A percentile compares a stretch with the other conserved stretches of the same genome.
phyloP scores from a whole-genome alignment of 2,888 invertebrate species.

The Atethmia centrago region DNA sequence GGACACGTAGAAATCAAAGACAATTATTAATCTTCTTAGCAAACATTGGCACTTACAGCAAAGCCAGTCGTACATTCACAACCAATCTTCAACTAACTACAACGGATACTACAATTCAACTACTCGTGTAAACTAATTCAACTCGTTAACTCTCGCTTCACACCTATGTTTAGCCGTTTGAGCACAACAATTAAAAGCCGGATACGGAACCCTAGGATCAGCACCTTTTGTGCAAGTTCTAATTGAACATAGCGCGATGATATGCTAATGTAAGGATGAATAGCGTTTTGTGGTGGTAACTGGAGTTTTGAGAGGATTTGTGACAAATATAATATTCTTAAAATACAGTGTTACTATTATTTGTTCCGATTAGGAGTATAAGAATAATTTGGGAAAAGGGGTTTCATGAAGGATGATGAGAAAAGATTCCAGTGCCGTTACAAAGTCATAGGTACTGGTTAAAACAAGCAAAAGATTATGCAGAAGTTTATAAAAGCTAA shows the following conservation, averaged over 20 bases:
- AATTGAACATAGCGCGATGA: conserved; percentile 56
- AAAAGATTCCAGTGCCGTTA: background rate
- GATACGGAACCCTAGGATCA: conserved; percentile 34
- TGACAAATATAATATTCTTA: too few relatives aligned
- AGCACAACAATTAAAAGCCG: conserved; percentile 51
- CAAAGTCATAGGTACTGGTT: background rate
- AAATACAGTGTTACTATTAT: background rate
- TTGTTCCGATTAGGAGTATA: background rate
- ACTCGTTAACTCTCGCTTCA: conserved; percentile 25
- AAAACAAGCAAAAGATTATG: background rate
- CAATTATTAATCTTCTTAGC: background rate
- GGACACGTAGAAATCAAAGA: too few relatives aligned
- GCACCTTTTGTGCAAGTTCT: conserved; percentile 60
- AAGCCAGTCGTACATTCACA: background rate
- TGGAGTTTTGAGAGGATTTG: background rate
- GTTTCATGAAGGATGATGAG: background rate
- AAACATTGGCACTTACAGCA: background rate
- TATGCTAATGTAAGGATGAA: conserved; percentile 38
- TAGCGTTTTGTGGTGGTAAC: background rate
- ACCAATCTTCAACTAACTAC: background rate
- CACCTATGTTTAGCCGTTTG: conserved; percentile 30
- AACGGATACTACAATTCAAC: conserved; percentile 2
- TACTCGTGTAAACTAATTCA: conserved; percentile 24
- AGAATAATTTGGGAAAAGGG: too few relatives aligned
- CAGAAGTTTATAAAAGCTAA: too few relatives aligned